These are phyloP conservation scores for Scophthalmus maximus DNA, from an alignment of 2,113 vertebrate genomes.

Conservation along the genomic window DNA sequence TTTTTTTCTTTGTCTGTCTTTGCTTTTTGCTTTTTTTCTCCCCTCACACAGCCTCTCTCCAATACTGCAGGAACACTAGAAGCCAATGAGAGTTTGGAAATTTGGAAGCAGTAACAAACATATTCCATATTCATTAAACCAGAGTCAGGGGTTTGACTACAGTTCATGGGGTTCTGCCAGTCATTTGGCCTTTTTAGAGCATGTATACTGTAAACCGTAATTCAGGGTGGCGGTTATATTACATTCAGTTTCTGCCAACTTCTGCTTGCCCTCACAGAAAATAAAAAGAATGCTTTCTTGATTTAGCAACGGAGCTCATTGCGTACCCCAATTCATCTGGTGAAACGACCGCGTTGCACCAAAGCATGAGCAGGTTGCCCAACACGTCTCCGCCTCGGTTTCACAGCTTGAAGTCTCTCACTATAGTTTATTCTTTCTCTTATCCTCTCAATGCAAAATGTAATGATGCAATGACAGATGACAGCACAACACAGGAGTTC, in stretches of 20 bases:
- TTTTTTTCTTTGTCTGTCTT: background rate
- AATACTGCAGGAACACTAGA: conserved; percentile 4
- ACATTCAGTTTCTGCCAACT: conserved; percentile 14
- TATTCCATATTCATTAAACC: conserved; percentile 51
- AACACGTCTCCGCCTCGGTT: conserved; percentile 29
- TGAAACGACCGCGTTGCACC: conserved; percentile 47
- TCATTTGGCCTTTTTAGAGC: conserved; percentile 12
- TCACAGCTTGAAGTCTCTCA: background rate
- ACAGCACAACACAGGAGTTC: conserved; percentile 19
- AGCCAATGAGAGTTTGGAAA: conserved; percentile 47
- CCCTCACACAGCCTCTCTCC: background rate
- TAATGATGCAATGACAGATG: conserved; percentile 35
- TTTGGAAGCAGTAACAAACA: conserved; percentile 49
- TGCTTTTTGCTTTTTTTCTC: background rate
- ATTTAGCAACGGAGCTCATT: conserved; percentile 14
- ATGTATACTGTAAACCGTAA: conserved; percentile 42
- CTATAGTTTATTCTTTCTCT: conserved; percentile 11
- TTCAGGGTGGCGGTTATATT: conserved; percentile 42
- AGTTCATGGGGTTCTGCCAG: conserved; percentile 38
- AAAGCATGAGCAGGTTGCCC: conserved; percentile 26
- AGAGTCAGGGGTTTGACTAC: conserved; percentile 42
- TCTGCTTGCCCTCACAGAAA: background rate
- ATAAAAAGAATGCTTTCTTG: conserved; percentile 1
- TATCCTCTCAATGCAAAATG: conserved; percentile 28
- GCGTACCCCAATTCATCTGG: conserved; percentile 18